Conservation (phyloP, 2,888 invertebrate genomes). For the Plebejus anna region DNA sequence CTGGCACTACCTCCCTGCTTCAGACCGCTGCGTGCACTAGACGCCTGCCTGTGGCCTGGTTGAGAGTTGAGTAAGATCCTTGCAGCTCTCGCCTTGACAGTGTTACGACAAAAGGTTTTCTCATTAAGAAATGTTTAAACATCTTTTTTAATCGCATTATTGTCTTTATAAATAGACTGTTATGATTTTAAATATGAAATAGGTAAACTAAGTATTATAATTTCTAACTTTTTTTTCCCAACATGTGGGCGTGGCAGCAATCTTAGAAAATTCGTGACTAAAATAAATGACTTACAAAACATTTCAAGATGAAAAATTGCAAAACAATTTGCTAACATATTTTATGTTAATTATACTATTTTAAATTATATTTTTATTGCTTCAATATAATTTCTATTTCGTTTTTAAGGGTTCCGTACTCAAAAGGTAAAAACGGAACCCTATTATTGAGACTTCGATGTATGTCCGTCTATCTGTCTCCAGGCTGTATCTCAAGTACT, state of each 20-base stretch:
- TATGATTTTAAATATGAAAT: neutral
- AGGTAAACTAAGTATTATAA: neutral
- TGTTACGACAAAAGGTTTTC: conserved; percentile 15
- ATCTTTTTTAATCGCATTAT: neutral
- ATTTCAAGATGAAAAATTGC: neutral
- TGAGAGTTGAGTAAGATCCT: neutral
- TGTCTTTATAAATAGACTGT: neutral
- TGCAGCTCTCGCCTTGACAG: conserved; percentile 17
- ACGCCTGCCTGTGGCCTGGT: neutral
- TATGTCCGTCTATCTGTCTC: no score
- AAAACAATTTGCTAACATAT: neutral
- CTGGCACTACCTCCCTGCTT: neutral
- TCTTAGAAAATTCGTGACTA: neutral
- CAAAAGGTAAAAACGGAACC: no score
- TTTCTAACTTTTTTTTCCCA: neutral
- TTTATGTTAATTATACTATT: neutral
- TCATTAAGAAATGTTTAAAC: neutral
- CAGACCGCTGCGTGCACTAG: neutral
- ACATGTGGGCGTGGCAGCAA: neutral
- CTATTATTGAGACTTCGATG: no score
- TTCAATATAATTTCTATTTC: neutral
- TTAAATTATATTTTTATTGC: neutral
- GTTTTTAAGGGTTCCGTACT: no score
- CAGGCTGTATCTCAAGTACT: no score
- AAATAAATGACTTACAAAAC: neutral